Base-by-base conservation (phyloP, 1,140 invertebrate species). In the Vanessa tameamea region DNA sequence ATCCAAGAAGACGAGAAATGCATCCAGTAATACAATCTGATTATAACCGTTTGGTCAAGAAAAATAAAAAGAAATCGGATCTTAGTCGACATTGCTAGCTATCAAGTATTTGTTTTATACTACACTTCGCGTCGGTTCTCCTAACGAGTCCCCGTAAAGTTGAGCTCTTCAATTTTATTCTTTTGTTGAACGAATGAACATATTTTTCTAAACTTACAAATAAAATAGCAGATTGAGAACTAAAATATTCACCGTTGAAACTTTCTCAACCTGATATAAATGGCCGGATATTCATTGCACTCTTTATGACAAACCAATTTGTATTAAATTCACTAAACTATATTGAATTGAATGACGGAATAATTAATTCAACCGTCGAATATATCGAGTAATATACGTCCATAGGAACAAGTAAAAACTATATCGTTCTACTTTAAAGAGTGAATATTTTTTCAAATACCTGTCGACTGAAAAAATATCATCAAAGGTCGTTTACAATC, bases 51-150 rank as follows among this genome's bases (percentile, higher is more conserved):
- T 61, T 61, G 47, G 48, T 66, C 23, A 66, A 66, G 64, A 66
- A 66, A 66, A 66, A 66, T 66, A 66, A 66, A 65, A 66, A 51
- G 48, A 66, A 51, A 66, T 66, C 64, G 20, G 48, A 66, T 66
- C 48, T 20, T 31, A n/a, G 61, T 37, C 64, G 47, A 65, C 64
- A 65, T 48, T 23, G 15, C n/a, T 64, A 15, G 64, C 20, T 23
- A 65, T 53, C 48, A 51, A 63, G 12, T 63, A 47, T 66, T 51
- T 66, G 64, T 66, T 66, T 66, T 66, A 65, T 51, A 53, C 23
- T 47, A 26, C 11, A 50, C 48, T 53, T 26, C 20, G 64, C 43
- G 47, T 50, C n/a, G 47, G 48, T 31, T 66, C 64, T 50, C 64
- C 23, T 66, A 66, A 66, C 64, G 64, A 66, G 64, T 61, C 23